phyloP scores from a whole-genome alignment of 64 coral and sea anemone genomes.

The Dendrophyllia cribrosa region DNA sequence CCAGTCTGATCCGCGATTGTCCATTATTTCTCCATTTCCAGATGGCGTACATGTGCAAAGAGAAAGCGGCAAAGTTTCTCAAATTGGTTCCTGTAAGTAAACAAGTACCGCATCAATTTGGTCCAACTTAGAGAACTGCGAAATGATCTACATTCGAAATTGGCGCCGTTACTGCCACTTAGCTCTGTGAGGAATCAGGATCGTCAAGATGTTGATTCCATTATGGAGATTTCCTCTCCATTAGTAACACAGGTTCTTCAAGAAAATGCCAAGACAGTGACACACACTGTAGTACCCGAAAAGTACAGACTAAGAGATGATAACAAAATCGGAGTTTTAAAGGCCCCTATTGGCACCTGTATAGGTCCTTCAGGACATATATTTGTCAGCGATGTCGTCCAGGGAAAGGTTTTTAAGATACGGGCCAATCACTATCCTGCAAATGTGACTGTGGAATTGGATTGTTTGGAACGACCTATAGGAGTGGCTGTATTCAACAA shows the following conservation, averaged over 20 bases:
- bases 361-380: conserved; percentile 60
- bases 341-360: conserved; percentile 50
- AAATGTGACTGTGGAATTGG: conserved; percentile 64
- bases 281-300: conserved; percentile 48
- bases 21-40: conserved; percentile 60
- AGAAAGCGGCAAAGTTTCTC: conserved; percentile 67
- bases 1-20: conserved; percentile 28
- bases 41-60: conserved; percentile 54
- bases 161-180: conserved; percentile 46
- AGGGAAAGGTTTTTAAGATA: too few species aligned
- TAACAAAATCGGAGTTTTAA: conserved; percentile 61
- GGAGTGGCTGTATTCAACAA: conserved; percentile 44
- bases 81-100: conserved; percentile 62
- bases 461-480: conserved; percentile 37
- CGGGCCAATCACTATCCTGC: conserved; percentile 53
- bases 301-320: conserved; percentile 53
- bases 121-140: conserved; percentile 59
- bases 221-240: conserved; percentile 38
- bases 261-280: conserved; percentile 31
- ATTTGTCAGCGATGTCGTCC: conserved; percentile 65
- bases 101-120: conserved; percentile 55
- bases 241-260: neutral
- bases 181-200: conserved; percentile 49
- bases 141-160: conserved; percentile 59
- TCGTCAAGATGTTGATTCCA: conserved; percentile 54